phyloP scores from a whole-genome alignment of 2,797 vertebrate genomes.

The Tarsius wallacei region DNA sequence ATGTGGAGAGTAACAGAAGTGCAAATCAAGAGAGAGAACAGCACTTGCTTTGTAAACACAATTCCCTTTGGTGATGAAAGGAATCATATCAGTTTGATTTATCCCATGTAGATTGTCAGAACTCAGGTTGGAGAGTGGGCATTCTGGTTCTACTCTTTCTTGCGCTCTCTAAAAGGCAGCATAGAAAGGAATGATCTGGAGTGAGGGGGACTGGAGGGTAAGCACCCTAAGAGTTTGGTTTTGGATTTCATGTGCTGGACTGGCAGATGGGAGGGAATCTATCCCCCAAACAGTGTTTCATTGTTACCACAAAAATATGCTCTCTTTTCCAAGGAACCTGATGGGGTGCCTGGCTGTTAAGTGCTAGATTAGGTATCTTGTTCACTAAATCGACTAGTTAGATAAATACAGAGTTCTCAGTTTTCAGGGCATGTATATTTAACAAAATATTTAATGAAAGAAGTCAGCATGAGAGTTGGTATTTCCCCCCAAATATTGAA shows the following conservation, averaged over 20 bases:
- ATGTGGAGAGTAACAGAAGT: not conserved
- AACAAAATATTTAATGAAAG: conserved; percentile 80
- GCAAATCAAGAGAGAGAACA: not conserved
- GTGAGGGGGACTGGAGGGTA: not conserved
- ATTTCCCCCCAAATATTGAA: conserved; percentile 79
- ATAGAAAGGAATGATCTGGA: conserved; percentile 2
- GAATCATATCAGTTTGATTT: not conserved
- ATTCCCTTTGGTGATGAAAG: not conserved
- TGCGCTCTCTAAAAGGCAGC: not conserved
- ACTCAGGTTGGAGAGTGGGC: not conserved
- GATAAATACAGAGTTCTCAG: conserved; percentile 80
- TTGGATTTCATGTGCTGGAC: conserved; percentile 50
- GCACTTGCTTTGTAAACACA: conserved; percentile 46
- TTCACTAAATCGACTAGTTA: conserved; percentile 71
- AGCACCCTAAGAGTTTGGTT: not conserved
- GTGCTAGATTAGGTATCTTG: conserved; percentile 77
- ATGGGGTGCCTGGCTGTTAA: conserved; percentile 79
- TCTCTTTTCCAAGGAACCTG: conserved; percentile 69
- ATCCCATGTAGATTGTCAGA: not conserved
- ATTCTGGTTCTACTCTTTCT: not conserved
- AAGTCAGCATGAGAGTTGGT: conserved; percentile 83
- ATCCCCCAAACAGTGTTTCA: conserved; percentile 68
- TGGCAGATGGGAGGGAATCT: conserved; percentile 54
- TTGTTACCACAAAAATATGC: conserved; percentile 70
- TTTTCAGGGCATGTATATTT: conserved; percentile 83